Base-by-base conservation (phyloP, 2,113 vertebrate genomes). In the Eidolon helvum region DNA sequence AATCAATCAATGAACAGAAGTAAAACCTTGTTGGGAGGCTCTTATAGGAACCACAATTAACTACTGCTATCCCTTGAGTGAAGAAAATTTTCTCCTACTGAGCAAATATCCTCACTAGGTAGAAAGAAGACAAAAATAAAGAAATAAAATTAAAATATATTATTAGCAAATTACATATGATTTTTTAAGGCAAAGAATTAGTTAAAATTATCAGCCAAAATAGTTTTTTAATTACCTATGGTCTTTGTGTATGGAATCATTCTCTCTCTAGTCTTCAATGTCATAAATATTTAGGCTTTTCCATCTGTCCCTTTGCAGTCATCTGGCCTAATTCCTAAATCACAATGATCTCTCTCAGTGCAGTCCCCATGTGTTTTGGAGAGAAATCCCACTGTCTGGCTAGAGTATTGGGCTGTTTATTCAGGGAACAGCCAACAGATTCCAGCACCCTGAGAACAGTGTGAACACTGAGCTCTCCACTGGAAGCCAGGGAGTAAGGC, bases 271-370 rank as follows among this genome's bases (percentile, higher is more conserved):
- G 43, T 53, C 84, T 95, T 79, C 74, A 66, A 68, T 66, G 79
- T 95, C 75, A 83, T 92, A 94, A 94, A 91, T 83, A 78, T 93
- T 78, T 92, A 87, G 26, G 24, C 79, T 96, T 90, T 83, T 65
- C 95, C 93, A 90, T 91, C 87, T 96, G 83, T 92, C 72, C 71
- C 59, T 71, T 91, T 75, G 74, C 84, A 68, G 48, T 65, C 48
- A 66, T 88, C 80, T 97, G 95, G 91, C 84, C 69, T 71, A 87
- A 85, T 82, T 96, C 83, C 57, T 86, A 66, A 96, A 66, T 78
- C 68, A 6, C 55, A 77, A 15, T 57, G 40, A 91, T 80, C 75
- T 90, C 80, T 87, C 55, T 66, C 38, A 3, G 48, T 10, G 11
- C 8, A 79, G 53, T 53, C 45, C 22, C 38, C 26, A 5, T 45